A percentile compares a stretch with the other conserved stretches of the same genome.
These are phyloP conservation scores for Halcyon chelicuti DNA, from an alignment of 2,797 vertebrate genomes.

Conservation along the genomic window DNA sequence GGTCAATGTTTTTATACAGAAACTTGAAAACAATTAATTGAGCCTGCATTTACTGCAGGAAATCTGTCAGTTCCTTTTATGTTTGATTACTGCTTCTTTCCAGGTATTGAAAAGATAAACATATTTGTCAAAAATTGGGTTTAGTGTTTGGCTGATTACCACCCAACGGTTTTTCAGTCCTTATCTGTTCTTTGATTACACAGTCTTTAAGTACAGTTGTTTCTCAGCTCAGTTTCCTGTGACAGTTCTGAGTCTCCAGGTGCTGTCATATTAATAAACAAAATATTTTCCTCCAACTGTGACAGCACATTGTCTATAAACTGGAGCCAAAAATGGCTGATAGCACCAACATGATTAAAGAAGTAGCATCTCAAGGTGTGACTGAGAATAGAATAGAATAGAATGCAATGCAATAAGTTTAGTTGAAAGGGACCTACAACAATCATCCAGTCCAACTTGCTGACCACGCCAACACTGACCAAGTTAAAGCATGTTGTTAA, in stretches of 20 bases:
- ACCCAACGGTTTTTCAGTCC: not conserved
- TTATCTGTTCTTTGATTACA: not conserved
- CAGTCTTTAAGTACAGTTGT: not conserved
- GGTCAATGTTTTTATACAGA: not conserved
- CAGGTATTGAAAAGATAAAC: not conserved
- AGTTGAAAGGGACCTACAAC: not conserved
- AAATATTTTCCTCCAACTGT: not conserved
- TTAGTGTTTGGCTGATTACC: not conserved
- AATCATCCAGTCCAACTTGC: not conserved
- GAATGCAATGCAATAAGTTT: not conserved
- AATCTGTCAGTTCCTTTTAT: not conserved
- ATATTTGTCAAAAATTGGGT: not conserved
- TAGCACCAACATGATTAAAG: not conserved
- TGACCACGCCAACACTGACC: not conserved
- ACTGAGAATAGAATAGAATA: not conserved
- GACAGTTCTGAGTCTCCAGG: not conserved
- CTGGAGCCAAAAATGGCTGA: not conserved
- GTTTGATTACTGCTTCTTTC: not conserved
- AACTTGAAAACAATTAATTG: not conserved
- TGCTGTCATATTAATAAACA: not conserved
- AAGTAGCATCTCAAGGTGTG: not conserved
- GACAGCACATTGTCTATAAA: not conserved
- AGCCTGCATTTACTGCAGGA: not conserved
- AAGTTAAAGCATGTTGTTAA: not conserved
- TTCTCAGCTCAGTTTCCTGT: not conserved